Evolutionary conservation across 2,888 invertebrate species (phyloP).

Genomic region (Neuroscelio doddi): DNA sequence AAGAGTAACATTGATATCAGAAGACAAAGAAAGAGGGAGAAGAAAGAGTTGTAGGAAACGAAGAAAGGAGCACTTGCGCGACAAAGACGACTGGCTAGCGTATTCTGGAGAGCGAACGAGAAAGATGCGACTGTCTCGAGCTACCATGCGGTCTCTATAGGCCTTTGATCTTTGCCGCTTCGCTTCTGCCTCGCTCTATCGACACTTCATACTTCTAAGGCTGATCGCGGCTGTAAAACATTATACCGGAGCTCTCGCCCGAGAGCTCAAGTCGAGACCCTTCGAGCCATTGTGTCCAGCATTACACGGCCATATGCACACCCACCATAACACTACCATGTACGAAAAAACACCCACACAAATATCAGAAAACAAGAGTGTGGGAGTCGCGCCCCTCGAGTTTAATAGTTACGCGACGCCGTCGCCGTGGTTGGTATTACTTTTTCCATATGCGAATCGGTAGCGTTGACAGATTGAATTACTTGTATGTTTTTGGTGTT

Average conservation of each 20-base stretch:
- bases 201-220: conserved; percentile 72
- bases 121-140: conserved; percentile 47
- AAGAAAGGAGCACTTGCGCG: conserved; percentile 49
- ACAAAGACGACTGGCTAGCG: conserved; percentile 28
- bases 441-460: conserved; percentile 31
- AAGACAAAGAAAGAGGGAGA: conserved; percentile 32
- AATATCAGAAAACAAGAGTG: conserved; percentile 9
- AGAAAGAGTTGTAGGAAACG: conserved; percentile 53
- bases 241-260: conserved; percentile 61
- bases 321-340: conserved; percentile 34
- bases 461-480: conserved; percentile 9
- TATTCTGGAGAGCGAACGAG: conserved; percentile 25
- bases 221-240: conserved; percentile 71
- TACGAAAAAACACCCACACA: conserved; percentile 12
- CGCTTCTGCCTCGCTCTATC: conserved; percentile 72
- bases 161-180: conserved; percentile 71
- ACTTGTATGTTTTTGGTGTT: too few species aligned
- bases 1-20: conserved; percentile 19
- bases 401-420: conserved; percentile 16
- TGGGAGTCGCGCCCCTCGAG: conserved; percentile 24
- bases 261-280: conserved; percentile 40
- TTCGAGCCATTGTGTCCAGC: conserved; percentile 60
- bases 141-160: conserved; percentile 63
- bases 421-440: not conserved
- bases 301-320: conserved; percentile 55